These are phyloP conservation scores for Argynnis bischoffii DNA, from an alignment of 2,888 invertebrate genomes.

Conservation along the genomic window DNA sequence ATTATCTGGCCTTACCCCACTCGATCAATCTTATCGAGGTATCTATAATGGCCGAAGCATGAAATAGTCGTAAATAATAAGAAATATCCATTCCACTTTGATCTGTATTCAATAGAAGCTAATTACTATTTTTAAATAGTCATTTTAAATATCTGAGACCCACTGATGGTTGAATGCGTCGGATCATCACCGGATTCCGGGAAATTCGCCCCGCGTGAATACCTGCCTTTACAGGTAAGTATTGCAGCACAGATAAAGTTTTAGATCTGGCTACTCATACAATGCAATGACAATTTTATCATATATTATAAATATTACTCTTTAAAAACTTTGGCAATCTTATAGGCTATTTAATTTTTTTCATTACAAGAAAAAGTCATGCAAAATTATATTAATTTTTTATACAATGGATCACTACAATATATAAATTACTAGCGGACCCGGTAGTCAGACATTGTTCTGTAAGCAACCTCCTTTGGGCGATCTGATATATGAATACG, in stretches of 20 bases:
- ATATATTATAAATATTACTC: too few relatives aligned
- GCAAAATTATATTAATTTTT: too few relatives aligned
- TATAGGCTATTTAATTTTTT: too few relatives aligned
- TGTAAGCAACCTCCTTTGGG: too few relatives aligned
- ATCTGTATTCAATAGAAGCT: conserved; percentile 29
- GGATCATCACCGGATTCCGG: conserved; percentile 82
- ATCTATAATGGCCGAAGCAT: conserved; percentile 55
- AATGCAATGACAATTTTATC: background rate
- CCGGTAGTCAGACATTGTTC: too few relatives aligned
- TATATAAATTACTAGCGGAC: too few relatives aligned
- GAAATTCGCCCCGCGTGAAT: conserved; percentile 81
- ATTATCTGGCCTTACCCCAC: conserved; percentile 80
- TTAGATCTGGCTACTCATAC: conserved; percentile 26
- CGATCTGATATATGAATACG: too few relatives aligned
- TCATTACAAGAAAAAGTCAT: too few relatives aligned
- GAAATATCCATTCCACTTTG: conserved; percentile 31
- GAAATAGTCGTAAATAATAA: conserved; percentile 46
- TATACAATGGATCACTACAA: too few relatives aligned
- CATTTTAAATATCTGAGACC: conserved; percentile 49
- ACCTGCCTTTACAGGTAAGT: conserved; percentile 78
- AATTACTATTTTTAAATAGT: conserved; percentile 15
- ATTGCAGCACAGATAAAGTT: conserved; percentile 40
- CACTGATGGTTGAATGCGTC: conserved; percentile 64
- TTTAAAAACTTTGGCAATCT: too few relatives aligned
- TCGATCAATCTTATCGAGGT: conserved; percentile 81